Conservation (phyloP, 2,888 invertebrate species). For the Hirtodrosophila confusa region DNA sequence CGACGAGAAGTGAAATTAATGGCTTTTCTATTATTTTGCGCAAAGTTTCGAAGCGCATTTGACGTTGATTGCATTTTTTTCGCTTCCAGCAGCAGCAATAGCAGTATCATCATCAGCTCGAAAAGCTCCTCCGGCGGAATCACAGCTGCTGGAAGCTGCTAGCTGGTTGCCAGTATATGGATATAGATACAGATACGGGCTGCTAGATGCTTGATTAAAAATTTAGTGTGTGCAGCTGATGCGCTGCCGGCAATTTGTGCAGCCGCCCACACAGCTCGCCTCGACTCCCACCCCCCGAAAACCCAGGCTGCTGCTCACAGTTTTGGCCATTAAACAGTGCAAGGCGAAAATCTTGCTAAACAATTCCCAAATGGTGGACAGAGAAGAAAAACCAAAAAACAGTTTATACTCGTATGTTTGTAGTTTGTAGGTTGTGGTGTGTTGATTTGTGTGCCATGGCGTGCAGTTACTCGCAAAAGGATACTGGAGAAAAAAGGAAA, state of each 20-base stretch:
- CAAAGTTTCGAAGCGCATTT: conserved; percentile 79
- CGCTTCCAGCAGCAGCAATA: conserved; percentile 43
- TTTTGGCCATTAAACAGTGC: conserved; percentile 49
- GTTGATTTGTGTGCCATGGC: conserved; percentile 29
- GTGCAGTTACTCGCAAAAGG: conserved; percentile 26
- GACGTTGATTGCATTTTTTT: conserved; percentile 78
- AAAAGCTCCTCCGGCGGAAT: conserved; percentile 56
- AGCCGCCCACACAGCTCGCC: not conserved
- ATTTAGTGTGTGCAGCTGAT: conserved; percentile 69
- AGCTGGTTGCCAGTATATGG: conserved; percentile 1
- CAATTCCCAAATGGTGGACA: conserved; percentile 54
- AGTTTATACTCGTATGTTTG: conserved; percentile 23
- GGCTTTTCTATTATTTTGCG: conserved; percentile 77
- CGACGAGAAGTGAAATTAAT: conserved; percentile 78
- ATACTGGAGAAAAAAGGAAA: conserved; percentile 5
- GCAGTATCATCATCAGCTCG: conserved; percentile 13
- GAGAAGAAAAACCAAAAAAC: conserved; percentile 2
- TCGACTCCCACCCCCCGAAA: not conserved
- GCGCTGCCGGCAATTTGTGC: conserved; percentile 63
- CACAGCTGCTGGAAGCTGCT: conserved; percentile 62
- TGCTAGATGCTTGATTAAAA: conserved; percentile 70
- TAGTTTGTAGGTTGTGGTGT: conserved; percentile 29
- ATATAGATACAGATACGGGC: conserved; percentile 38
- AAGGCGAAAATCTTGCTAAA: conserved; percentile 43
- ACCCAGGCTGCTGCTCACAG: not conserved